phyloP scores from a whole-genome alignment of 2,888 invertebrate species.

The Formica aserva region DNA sequence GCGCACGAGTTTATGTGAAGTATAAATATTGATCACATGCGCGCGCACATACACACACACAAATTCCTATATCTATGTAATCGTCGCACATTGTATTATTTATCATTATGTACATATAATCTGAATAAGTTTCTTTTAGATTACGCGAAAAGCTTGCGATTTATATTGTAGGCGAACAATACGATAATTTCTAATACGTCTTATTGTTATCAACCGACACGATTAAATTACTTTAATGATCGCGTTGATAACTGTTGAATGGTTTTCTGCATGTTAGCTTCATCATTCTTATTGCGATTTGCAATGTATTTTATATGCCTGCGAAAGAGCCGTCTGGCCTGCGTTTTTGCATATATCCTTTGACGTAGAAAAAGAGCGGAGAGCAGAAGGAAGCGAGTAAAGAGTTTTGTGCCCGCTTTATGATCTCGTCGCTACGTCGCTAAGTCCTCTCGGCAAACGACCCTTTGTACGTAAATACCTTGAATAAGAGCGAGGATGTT shows the following conservation, averaged over 20 bases:
- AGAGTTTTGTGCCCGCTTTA: slow-evolving; percentile 72
- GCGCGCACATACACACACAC: neutral
- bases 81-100: slow-evolving; percentile 15
- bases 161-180: slow-evolving; percentile 15
- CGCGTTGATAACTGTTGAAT: slow-evolving; percentile 26
- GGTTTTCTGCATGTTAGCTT: neutral
- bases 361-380: slow-evolving; percentile 68
- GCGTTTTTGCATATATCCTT: slow-evolving; percentile 67
- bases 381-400: slow-evolving; percentile 58
- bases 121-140: slow-evolving; percentile 16
- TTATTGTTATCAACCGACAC: slow-evolving; percentile 8
- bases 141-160: slow-evolving; percentile 15
- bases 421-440: slow-evolving; percentile 71
- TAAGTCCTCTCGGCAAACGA: slow-evolving; percentile 68
- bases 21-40: slow-evolving; percentile 11
- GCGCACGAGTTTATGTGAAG: neutral
- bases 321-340: slow-evolving; percentile 36
- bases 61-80: neutral
- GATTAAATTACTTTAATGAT: slow-evolving; percentile 40
- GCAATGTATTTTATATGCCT: slow-evolving; percentile 38
- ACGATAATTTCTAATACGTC: neutral
- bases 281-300: slow-evolving; percentile 38
- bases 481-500: slow-evolving; percentile 58
- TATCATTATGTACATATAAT: neutral
- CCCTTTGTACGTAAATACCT: slow-evolving; percentile 69